A percentile compares a stretch with the other conserved stretches of the same genome.
Conservation (phyloP, 2,113 vertebrate species). For the Suncus etruscus region DNA sequence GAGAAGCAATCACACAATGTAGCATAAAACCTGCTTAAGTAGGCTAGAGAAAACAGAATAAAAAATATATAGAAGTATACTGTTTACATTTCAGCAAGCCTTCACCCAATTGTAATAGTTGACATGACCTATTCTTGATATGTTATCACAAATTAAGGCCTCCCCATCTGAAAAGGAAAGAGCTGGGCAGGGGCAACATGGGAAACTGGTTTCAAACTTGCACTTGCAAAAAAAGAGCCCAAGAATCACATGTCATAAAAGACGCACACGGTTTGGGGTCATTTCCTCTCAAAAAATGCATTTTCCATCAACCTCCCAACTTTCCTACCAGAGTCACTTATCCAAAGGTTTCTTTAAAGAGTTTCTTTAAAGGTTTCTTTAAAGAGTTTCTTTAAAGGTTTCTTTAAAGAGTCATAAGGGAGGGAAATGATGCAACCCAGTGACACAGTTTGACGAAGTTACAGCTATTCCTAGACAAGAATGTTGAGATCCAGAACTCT, state of each 20-base stretch:
- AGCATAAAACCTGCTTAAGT: neutral
- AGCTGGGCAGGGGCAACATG: neutral
- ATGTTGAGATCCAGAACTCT: no score
- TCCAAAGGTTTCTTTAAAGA: neutral
- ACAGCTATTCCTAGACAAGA: no score
- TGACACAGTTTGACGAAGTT: no score
- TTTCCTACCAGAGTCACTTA: neutral
- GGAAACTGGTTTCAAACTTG: neutral
- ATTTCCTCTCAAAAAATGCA: neutral
- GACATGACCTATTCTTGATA: neutral
- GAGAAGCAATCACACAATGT: constrained; percentile 2
- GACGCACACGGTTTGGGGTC: neutral
- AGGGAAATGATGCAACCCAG: neutral
- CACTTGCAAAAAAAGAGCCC: neutral
- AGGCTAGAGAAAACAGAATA: neutral
- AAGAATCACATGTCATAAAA: neutral
- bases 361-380: no score
- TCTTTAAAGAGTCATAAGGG: no score
- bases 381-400: no score
- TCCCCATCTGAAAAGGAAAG: constrained; percentile 12
- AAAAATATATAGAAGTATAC: neutral
- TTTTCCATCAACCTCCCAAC: neutral
- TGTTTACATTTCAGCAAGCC: constrained; percentile 13
- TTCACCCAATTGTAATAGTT: neutral
- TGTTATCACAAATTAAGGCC: constrained; percentile 19